Evolutionary conservation across 1,140 invertebrate genomes (phyloP).

Genomic region (Hyposmocoma kahamanoa): DNA sequence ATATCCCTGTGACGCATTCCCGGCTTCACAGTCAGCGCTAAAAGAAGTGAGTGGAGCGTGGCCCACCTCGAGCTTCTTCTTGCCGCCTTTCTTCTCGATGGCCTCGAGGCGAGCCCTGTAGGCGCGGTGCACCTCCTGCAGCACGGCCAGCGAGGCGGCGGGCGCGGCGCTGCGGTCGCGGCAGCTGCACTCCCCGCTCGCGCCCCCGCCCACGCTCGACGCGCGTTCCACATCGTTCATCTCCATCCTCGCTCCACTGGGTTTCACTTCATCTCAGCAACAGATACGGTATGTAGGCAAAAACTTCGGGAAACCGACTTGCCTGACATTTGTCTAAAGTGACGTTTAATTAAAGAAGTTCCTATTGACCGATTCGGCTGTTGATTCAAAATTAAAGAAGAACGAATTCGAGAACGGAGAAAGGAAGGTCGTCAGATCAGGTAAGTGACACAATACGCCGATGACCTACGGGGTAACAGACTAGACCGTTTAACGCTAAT

Average conservation of each 20-base stretch:
- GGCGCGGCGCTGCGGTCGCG: background rate
- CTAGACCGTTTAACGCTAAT: too few species aligned
- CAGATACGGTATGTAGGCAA: too few species aligned
- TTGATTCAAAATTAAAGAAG: conserved; percentile 18
- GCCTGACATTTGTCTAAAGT: too few species aligned
- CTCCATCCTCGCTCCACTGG: conserved; percentile 23
- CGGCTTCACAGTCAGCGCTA: conserved; percentile 49
- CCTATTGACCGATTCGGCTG: too few species aligned
- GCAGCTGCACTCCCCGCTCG: background rate
- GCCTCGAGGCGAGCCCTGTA: conserved; percentile 37
- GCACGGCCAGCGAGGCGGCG: conserved; percentile 22
- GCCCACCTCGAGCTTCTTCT: conserved; percentile 15
- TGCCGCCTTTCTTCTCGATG: conserved; percentile 16
- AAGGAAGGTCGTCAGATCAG: too few species aligned
- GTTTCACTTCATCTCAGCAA: conserved; percentile 19
- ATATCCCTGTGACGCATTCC: too few species aligned
- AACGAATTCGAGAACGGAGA: too few species aligned
- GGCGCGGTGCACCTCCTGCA: conserved; percentile 35
- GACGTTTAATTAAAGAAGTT: too few species aligned
- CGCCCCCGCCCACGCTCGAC: conserved; percentile 27
- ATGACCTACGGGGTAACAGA: too few species aligned
- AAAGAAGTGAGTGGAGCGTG: conserved; percentile 34
- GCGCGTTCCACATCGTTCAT: conserved; percentile 10
- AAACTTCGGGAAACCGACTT: too few species aligned
- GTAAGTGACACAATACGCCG: too few species aligned